Base-by-base conservation (phyloP, 2,113 vertebrate genomes). In the Hippocampus barbouri region DNA sequence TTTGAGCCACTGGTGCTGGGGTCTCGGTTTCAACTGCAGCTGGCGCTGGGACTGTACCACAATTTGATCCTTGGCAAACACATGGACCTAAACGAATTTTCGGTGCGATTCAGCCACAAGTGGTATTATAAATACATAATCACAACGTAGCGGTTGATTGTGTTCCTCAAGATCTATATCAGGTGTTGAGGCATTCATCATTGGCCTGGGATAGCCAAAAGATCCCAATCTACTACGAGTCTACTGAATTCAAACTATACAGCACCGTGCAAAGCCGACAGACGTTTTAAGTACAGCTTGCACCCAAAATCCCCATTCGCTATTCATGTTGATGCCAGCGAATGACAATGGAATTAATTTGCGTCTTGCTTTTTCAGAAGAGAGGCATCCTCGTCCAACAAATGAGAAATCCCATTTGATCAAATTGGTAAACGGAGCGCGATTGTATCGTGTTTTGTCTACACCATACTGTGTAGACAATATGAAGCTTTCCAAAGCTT, bases 21-120 rank as follows among this genome's bases (percentile, higher is more conserved):
- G 84, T 82, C 77, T 79, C 30, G n/a, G 71, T 84, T 86, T 87
- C 89, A 82, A 76, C 65, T 68, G 71, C 83, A 88, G 84, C 87
- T 88, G 87, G 75, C 77, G 69, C 69, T 78, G 65, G 81, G 75
- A 85, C 72, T 54, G 12, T n/a, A 41, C 69, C 70, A 61, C 38
- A 85, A 88, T 81, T 60, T 83, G 83, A 91, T 88, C 87, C 87
- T 75, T 76, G 61, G 72, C 84, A 87, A 89, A 89, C 83, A 88
- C 14, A 14, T 67, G 72, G 61, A 71, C 23, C 60, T 38, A 30
- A 70, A 79, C 60, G 47, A 41, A 79, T 62, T 15, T 72, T 70
- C 23, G 51, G 74, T 38, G 54, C 45, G 70, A 79, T 70, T 71
- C 30, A 72, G 66, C 67, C n/a, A 21, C 68, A 23, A 69, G 66